These are phyloP conservation scores for Peucedramus taeniatus DNA, from an alignment of 2,113 vertebrate species.

Conservation along the genomic window DNA sequence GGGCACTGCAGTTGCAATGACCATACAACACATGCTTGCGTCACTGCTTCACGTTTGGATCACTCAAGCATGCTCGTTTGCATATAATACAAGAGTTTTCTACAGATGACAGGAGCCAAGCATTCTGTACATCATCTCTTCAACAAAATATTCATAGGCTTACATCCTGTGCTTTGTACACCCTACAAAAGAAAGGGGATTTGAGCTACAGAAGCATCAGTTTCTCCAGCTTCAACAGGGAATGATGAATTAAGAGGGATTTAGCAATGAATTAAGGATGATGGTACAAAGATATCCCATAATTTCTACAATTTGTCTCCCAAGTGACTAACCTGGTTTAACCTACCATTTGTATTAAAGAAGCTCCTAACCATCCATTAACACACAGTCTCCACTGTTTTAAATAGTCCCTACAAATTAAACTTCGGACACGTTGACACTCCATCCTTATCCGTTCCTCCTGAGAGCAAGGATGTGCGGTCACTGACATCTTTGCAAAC, in stretches of 20 bases:
- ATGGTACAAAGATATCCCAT: background rate
- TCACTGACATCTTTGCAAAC: background rate
- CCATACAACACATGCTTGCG: background rate
- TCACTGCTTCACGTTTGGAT: background rate
- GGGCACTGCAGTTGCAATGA: background rate
- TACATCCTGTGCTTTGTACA: background rate
- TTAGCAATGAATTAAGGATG: background rate
- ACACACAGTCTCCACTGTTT: background rate
- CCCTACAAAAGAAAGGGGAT: background rate
- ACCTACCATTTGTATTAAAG: background rate
- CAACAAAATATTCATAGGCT: background rate
- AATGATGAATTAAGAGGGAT: background rate
- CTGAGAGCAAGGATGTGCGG: background rate
- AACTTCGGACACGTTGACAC: background rate
- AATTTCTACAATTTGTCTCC: background rate
- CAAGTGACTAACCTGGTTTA: background rate
- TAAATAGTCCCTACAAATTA: background rate
- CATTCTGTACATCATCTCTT: background rate
- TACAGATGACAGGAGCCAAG: background rate
- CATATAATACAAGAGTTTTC: background rate
- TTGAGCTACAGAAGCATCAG: background rate
- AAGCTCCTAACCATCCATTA: background rate
- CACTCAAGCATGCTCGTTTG: background rate
- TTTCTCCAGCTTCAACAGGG: background rate
- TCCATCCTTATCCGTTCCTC: background rate